Evolutionary conservation across 2,888 invertebrate genomes (phyloP).

Genomic region (Xiphydria camelus): DNA sequence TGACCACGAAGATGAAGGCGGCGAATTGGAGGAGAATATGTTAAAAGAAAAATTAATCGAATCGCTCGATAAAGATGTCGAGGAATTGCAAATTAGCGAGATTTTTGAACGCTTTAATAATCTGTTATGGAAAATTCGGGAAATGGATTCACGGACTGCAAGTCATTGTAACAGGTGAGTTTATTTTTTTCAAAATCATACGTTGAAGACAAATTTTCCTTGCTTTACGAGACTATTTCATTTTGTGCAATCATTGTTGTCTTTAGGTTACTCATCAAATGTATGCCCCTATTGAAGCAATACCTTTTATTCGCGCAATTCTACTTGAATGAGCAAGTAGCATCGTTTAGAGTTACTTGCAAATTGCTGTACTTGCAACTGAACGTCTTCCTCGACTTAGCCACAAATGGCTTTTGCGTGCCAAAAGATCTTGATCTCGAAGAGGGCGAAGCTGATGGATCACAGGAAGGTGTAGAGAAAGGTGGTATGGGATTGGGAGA

Average conservation of each 20-base stretch:
- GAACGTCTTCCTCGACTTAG: slow-evolving; percentile 82
- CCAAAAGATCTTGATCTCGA: slow-evolving; percentile 83
- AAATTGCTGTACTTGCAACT: slow-evolving; percentile 84
- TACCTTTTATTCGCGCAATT: slow-evolving; percentile 75
- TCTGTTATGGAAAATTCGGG: slow-evolving; percentile 57
- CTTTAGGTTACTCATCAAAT: slow-evolving; percentile 57
- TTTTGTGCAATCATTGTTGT: slow-evolving; percentile 7
- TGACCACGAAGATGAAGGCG: slow-evolving; percentile 60
- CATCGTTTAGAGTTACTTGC: slow-evolving; percentile 75
- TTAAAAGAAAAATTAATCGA: slow-evolving; percentile 69
- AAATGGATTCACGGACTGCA: slow-evolving; percentile 45
- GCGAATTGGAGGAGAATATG: slow-evolving; percentile 66
- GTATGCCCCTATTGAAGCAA: slow-evolving; percentile 77
- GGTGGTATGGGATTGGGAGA: slow-evolving; percentile 90
- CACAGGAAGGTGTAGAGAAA: slow-evolving; percentile 62
- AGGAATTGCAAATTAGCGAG: slow-evolving; percentile 62
- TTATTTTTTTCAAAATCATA: slow-evolving; percentile 13
- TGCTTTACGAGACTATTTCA: slow-evolving; percentile 6
- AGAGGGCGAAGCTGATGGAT: slow-evolving; percentile 64
- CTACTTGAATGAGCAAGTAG: slow-evolving; percentile 77
- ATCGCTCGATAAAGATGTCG: slow-evolving; percentile 66
- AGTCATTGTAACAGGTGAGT: slow-evolving; percentile 25
- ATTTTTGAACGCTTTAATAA: slow-evolving; percentile 46
- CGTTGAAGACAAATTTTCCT: not conserved
- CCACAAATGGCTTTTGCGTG: slow-evolving; percentile 87